Conservation (phyloP, 1,140 invertebrate genomes). For the Solenopsis invicta region DNA sequence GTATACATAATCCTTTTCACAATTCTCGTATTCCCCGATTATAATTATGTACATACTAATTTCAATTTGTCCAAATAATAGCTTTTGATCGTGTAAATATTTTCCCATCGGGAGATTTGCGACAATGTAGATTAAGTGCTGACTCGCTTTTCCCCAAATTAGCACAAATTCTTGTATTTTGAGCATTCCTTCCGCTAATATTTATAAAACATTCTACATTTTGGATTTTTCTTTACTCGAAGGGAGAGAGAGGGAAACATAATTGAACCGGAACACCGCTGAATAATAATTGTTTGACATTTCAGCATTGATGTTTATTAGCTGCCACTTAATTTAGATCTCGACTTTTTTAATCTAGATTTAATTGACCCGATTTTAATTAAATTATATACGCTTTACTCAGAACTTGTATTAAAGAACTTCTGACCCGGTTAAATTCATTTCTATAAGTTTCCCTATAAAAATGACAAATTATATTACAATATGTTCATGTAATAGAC, state of each 20-base stretch:
- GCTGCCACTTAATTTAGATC: background rate
- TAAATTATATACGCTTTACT: background rate
- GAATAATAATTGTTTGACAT: background rate
- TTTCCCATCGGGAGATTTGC: constrained; percentile 3
- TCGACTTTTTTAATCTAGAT: background rate
- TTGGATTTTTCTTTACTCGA: background rate
- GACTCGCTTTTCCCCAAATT: background rate
- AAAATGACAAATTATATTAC: background rate
- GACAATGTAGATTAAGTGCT: constrained; percentile 7
- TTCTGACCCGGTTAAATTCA: background rate
- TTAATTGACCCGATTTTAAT: background rate
- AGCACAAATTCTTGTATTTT: background rate
- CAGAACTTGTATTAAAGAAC: background rate
- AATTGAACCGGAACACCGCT: background rate
- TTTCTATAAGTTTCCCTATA: background rate
- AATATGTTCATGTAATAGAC: background rate
- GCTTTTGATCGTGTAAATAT: constrained; percentile 18
- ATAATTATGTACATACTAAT: constrained; percentile 29
- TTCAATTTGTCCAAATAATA: background rate
- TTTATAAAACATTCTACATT: background rate
- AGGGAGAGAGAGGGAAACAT: background rate
- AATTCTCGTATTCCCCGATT: constrained; percentile 16
- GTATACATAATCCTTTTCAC: background rate
- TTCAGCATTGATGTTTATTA: background rate
- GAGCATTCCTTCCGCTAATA: background rate